A percentile compares a stretch with the other conserved stretches of the same genome.
Evolutionary conservation across 37 sponge, comb jelly and placozoan species (phyloP).

Genomic region (Cliona cf. orientalis): DNA sequence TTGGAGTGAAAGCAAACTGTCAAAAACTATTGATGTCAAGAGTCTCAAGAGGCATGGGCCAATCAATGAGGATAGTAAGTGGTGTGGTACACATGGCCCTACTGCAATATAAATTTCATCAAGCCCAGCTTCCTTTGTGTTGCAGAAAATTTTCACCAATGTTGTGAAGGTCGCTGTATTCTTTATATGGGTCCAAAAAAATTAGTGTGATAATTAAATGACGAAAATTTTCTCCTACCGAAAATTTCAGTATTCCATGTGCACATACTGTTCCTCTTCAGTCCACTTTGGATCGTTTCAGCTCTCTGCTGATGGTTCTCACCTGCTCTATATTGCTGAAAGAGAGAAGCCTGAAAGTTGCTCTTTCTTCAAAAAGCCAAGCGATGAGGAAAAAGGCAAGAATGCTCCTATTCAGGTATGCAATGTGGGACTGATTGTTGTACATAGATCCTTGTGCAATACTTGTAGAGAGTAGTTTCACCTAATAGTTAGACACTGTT

Average conservation of each 20-base stretch:
- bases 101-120: too few relatives aligned
- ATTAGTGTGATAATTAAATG: background rate
- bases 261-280: constrained; percentile 2
- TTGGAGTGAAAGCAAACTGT: constrained; percentile 22
- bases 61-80: constrained; percentile 62
- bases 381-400: too few relatives aligned
- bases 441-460: too few relatives aligned
- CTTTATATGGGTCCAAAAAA: background rate
- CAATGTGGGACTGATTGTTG: too few relatives aligned
- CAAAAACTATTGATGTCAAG: constrained; percentile 48
- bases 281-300: constrained; percentile 54
- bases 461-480: too few relatives aligned
- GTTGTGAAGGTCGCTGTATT: too few relatives aligned
- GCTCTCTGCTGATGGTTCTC: constrained; percentile 64
- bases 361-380: constrained; percentile 77
- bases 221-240: background rate
- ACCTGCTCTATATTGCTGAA: constrained; percentile 92
- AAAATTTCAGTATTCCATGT: too few relatives aligned
- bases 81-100: too few relatives aligned
- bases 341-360: constrained; percentile 65
- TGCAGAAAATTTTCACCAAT: too few relatives aligned
- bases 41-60: constrained; percentile 66
- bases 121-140: too few relatives aligned
- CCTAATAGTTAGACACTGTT: too few relatives aligned
- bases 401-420: too few relatives aligned